Evolutionary conservation across 2,113 vertebrate species (phyloP).

Genomic region (Microcebus jonahi): DNA sequence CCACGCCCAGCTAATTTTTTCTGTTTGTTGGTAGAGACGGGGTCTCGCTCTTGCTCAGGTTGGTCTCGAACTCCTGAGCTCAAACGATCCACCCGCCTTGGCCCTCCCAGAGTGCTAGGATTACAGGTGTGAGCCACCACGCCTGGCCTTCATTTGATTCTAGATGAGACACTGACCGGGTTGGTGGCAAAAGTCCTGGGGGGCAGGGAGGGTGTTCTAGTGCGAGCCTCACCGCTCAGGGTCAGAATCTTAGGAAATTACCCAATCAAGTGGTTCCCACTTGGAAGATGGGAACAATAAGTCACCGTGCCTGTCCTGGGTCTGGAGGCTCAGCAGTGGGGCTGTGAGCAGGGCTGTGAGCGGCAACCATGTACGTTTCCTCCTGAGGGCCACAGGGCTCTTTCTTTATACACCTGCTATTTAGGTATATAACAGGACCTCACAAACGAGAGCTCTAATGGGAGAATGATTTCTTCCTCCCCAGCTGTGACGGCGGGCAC

Average conservation of each 20-base stretch:
- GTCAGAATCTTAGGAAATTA: not conserved
- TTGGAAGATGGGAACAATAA: not conserved
- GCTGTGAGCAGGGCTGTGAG: not conserved
- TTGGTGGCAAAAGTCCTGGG: not conserved
- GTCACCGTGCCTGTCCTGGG: not conserved
- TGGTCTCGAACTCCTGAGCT: too few relatives aligned
- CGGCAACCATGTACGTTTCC: too few relatives aligned
- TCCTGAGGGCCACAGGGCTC: too few relatives aligned
- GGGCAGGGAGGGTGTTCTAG: not conserved
- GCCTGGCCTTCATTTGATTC: not conserved
- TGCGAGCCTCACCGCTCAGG: not conserved
- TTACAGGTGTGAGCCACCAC: too few relatives aligned
- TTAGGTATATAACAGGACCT: not conserved
- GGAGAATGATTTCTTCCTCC: not conserved
- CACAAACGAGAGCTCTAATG: not conserved
- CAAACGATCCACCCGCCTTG: too few relatives aligned
- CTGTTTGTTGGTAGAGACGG: too few relatives aligned
- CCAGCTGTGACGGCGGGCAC: not conserved
- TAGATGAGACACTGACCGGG: not conserved
- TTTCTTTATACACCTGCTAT: too few relatives aligned
- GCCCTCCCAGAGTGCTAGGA: too few relatives aligned
- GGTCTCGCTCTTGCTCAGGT: too few relatives aligned
- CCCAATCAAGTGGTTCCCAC: not conserved
- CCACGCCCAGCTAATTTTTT: too few relatives aligned
- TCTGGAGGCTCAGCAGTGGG: not conserved